These are phyloP conservation scores for Heterochromis multidens DNA, from an alignment of 2,113 vertebrate genomes.

Conservation along the genomic window DNA sequence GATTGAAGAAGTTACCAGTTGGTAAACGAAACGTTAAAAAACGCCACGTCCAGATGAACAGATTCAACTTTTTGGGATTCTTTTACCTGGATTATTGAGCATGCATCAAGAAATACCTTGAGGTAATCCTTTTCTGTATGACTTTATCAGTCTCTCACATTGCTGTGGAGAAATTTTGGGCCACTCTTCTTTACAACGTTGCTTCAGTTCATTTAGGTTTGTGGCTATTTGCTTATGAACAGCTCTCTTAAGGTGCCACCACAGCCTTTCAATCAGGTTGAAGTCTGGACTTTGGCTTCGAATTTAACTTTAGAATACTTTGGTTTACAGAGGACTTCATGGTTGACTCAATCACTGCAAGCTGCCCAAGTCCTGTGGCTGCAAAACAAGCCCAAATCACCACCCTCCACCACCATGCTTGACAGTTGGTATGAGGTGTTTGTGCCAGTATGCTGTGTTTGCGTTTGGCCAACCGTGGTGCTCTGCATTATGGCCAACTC, in stretches of 20 bases:
- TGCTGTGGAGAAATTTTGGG: background rate
- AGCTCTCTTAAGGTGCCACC: background rate
- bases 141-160: background rate
- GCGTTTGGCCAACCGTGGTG: background rate
- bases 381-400: background rate
- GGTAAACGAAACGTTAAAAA: too few species aligned
- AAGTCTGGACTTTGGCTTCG: background rate
- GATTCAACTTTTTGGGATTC: too few species aligned
- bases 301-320: background rate
- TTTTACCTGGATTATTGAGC: too few species aligned
- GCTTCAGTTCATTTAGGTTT: background rate
- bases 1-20: too few species aligned
- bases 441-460: rapidly evolving
- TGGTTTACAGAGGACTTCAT: background rate
- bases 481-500: background rate
- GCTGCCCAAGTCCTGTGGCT: background rate
- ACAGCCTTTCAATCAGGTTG: background rate
- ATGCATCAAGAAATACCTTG: too few species aligned
- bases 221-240: background rate
- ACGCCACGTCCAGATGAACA: too few species aligned
- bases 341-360: background rate
- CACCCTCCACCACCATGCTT: background rate
- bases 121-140: background rate
- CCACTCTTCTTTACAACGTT: background rate
- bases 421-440: background rate